Conservation (phyloP, 2,888 invertebrate species). For the Thalpophila matura region DNA sequence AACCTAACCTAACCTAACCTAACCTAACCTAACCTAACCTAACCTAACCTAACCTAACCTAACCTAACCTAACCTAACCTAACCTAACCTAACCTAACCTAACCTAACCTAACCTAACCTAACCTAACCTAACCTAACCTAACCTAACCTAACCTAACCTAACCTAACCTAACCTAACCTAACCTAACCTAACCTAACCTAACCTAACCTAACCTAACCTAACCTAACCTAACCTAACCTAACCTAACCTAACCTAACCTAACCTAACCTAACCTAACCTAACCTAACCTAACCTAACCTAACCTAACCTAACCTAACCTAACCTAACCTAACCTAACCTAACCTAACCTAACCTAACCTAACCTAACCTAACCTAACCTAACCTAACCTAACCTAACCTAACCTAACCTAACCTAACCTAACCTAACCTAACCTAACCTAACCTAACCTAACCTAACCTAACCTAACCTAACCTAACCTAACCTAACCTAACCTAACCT, state of each 20-base stretch:
- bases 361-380: not conserved
- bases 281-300: not conserved
- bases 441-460: conserved; percentile 23
- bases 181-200: conserved; percentile 32
- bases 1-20: conserved; percentile 33
- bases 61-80: conserved; percentile 23
- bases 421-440: conserved; percentile 28
- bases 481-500: conserved; percentile 3
- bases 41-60: conserved; percentile 27
- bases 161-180: conserved; percentile 24
- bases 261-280: too few species aligned
- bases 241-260: conserved; percentile 49
- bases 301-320: not conserved
- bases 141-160: conserved; percentile 29
- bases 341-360: conserved; percentile 2
- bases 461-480: conserved; percentile 21
- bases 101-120: conserved; percentile 47
- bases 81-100: conserved; percentile 20
- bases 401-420: conserved; percentile 7
- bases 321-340: not conserved
- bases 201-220: conserved; percentile 17
- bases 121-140: conserved; percentile 28
- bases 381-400: not conserved
- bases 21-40: conserved; percentile 38
- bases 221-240: conserved; percentile 38